Base-by-base conservation (phyloP, 2,888 invertebrate genomes). In the Hemaris fuciformis region DNA sequence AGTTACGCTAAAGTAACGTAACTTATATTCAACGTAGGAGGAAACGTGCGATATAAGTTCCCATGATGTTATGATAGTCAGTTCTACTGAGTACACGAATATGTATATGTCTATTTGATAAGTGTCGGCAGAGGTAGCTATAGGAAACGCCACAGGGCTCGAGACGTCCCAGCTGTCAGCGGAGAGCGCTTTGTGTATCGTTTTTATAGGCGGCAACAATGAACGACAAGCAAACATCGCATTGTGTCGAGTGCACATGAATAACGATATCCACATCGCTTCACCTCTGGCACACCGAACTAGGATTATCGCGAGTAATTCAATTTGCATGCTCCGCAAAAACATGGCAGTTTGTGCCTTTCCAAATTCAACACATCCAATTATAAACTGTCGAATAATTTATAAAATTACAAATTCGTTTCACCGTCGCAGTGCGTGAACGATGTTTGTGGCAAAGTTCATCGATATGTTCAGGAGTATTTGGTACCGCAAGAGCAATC, bases 201-300 rank as follows among this genome's bases (percentile, higher is more conserved):
- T 80, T 82, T 81, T 80, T 83, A 78, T 79, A 77, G 81, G 80
- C 77, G 79, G 80, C 80, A 79, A 88, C 87, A 88, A 88, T 80
- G 83, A 85, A 77, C 82, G 86, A 90, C 89, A 88, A 89, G 87
- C 86, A 90, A 91, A 91, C 89, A 91, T 74, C 67, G 79, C 75
- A 87, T 89, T 91, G 89, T 88, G 74, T 74, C 70, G 75, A 70
- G 72, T 74, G 74, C 79, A 76, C 83, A 89, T 91, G 90, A 89
- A 91, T 91, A 90, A 86, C 86, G 82, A 86, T 82, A 80, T 80
- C 73, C 80, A 66, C 76, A 75, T 71, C 73, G 69, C 72, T 69
- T 76, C 80, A 84, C 85, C 82, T 81, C 79, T 70, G 84, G 85
- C 88, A 82, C 74, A 75, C 75, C 75, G 74, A 75, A 75, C 78